Base-by-base conservation (phyloP, 2,888 invertebrate species). In the Andrena bicolor region DNA sequence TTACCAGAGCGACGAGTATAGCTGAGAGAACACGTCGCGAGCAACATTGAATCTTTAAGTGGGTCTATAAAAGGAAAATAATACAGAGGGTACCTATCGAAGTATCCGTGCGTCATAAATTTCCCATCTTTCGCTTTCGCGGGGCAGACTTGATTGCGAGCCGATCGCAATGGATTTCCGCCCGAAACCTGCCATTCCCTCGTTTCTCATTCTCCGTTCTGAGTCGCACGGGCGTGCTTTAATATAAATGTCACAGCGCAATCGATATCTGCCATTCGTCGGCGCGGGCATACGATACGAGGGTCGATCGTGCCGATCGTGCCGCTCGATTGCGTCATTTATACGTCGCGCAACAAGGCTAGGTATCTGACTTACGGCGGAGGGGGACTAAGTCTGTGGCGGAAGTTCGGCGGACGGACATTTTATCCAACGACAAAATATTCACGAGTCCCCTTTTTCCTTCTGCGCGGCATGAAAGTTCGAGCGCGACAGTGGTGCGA, bases 211-310 rank as follows among this genome's bases (percentile, higher is more conserved):
- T 81, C 70, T 72, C 63, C 68, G 69, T 41, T n/a, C n/a, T 51
- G 74, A 30, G 53, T 26, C 71, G 68, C 53, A 64, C 61, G 75
- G 66, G 80, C 82, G 63, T 88, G 82, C 86, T 87, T 87, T 87
- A 87, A 87, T 86, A 86, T 88, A 82, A 87, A 86, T 71, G 87
- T 87, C 86, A 87, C 72, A 81, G 84, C 23, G 82, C 86, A 79
- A 86, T 87, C 86, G 84, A 87, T 87, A 84, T 73, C 84, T 77
- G 86, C 77, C 82, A 82, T 75, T 80, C 77, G 76, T 77, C 64
- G 75, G 66, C 78, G 60, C 23, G 16, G 16, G 26, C n/a, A 28
- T 51, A 49, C 60, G 58, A 75, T 68, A 76, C 48, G 63, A 69
- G 63, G 63, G n/a, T n/a, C n/a, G n/a, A n/a, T n/a, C n/a, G n/a